Evolutionary conservation across 2,888 invertebrate genomes (phyloP).

Genomic region (Lydus trimaculatus): DNA sequence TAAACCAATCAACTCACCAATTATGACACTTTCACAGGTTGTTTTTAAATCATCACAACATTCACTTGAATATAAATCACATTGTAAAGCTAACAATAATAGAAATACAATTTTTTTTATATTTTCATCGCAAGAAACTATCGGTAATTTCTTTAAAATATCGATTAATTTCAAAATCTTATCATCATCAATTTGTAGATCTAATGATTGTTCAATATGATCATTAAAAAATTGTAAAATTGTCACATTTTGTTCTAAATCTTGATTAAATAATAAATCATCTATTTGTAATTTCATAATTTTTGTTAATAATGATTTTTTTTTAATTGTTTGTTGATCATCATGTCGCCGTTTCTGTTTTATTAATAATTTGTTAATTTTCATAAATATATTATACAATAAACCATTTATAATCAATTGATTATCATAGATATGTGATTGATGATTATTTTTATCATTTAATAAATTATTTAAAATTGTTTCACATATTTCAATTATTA

Average conservation of each 20-base stretch:
- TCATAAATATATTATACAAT: conserved; percentile 41
- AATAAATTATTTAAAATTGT: conserved; percentile 26
- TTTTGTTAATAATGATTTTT: conserved; percentile 38
- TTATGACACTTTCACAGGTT: conserved; percentile 39
- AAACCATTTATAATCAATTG: conserved; percentile 40
- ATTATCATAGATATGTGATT: conserved; percentile 30
- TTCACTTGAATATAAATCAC: conserved; percentile 41
- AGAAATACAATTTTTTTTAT: conserved; percentile 46
- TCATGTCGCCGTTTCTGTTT: conserved; percentile 48
- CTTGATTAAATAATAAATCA: conserved; percentile 32
- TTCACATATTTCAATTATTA: conserved; percentile 40
- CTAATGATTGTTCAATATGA: conserved; percentile 2
- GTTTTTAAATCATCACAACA: conserved; percentile 21
- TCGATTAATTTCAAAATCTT: conserved; percentile 40
- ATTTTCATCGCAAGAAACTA: conserved; percentile 42
- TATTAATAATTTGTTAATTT: conserved; percentile 50
- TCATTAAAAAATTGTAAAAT: conserved; percentile 8
- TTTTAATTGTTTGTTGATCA: conserved; percentile 29
- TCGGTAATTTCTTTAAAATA: conserved; percentile 46
- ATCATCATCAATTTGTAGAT: conserved; percentile 33
- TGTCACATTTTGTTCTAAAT: conserved; percentile 7
- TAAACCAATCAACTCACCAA: conserved; percentile 40
- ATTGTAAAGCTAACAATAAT: conserved; percentile 48
- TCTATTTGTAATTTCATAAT: conserved; percentile 39
- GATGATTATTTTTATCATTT: conserved; percentile 14